phyloP scores from a whole-genome alignment of 2,888 invertebrate genomes.

The Drosophila sordidula region DNA sequence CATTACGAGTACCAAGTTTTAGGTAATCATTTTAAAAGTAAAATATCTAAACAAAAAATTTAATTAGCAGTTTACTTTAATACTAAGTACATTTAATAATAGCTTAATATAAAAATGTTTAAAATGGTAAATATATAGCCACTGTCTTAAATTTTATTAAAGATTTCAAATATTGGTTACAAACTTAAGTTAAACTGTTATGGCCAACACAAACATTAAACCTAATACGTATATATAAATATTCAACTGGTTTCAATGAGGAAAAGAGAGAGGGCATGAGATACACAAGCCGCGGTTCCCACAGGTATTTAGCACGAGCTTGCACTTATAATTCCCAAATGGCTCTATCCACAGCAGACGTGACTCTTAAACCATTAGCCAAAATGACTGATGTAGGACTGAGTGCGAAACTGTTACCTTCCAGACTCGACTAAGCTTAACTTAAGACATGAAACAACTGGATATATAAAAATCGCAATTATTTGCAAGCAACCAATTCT shows the following conservation, averaged over 20 bases:
- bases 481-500: constrained; percentile 11
- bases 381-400: not conserved
- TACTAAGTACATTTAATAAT: too few species aligned
- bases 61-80: too few species aligned
- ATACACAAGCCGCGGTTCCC: not conserved
- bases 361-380: constrained; percentile 18
- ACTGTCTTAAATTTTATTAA: too few species aligned
- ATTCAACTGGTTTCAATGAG: not conserved
- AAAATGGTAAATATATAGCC: too few species aligned
- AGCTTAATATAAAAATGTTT: too few species aligned
- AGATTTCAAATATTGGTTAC: too few species aligned
- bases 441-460: constrained; percentile 2
- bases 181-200: too few species aligned
- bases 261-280: not conserved
- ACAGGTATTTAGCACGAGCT: constrained; percentile 21
- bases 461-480: constrained; percentile 9
- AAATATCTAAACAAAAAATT: too few species aligned
- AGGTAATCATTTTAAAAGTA: too few species aligned
- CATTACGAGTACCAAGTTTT: too few species aligned
- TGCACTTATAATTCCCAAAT: constrained; percentile 26
- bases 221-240: not conserved
- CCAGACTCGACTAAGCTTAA: not conserved
- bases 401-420: not conserved
- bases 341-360: not conserved
- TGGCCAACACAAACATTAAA: not conserved